Evolutionary conservation across 2,888 invertebrate genomes (phyloP).

Genomic region (Tetragonula carbonaria): DNA sequence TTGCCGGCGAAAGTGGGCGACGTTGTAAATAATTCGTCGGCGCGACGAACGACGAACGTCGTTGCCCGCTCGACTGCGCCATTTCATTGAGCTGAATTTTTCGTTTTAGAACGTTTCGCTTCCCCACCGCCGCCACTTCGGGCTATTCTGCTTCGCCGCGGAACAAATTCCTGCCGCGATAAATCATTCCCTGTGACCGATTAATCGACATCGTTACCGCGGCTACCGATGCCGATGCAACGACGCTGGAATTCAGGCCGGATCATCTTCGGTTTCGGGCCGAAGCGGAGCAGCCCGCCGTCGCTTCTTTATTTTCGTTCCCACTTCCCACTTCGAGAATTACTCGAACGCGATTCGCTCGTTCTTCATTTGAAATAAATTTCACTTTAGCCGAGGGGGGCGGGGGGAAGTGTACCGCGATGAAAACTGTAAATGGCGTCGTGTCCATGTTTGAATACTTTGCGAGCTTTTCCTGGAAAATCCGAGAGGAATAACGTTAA

Average conservation of each 20-base stretch:
- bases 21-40: slow-evolving; percentile 37
- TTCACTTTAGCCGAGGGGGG: no score
- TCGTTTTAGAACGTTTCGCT: not conserved
- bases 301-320: not conserved
- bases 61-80: slow-evolving; percentile 8
- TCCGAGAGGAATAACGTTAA: no score
- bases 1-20: slow-evolving; percentile 7
- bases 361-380: no score
- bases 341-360: not conserved
- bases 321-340: not conserved
- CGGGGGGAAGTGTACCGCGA: no score
- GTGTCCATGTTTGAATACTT: no score
- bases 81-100: slow-evolving; percentile 31
- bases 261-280: slow-evolving; percentile 4
- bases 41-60: slow-evolving; percentile 15
- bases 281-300: not conserved
- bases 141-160: not conserved
- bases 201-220: slow-evolving; percentile 26
- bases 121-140: not conserved
- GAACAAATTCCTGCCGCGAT: not conserved
- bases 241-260: not conserved
- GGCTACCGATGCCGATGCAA: not conserved
- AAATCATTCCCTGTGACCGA: slow-evolving; percentile 29
- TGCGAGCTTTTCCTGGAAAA: no score
- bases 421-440: no score